Base-by-base conservation (phyloP, 2,797 vertebrate species). In the Buceros bicornis region DNA sequence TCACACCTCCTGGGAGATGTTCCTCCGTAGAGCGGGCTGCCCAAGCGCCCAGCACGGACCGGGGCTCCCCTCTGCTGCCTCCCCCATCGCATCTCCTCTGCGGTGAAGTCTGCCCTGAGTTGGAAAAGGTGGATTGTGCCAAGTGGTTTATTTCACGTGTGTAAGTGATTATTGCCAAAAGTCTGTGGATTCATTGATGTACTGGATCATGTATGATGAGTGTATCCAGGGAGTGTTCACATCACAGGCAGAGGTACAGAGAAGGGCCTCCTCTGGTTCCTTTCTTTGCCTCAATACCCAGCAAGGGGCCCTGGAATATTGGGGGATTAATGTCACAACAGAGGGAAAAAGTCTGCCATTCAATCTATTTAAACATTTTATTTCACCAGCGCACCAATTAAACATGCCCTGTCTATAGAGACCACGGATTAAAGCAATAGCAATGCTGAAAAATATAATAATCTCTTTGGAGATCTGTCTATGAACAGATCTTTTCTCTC, bases 371-470 rank as follows among this genome's bases (percentile, higher is more conserved):
- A 48, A 67, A 95, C 97, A 93, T 97, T 96, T 95, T 82, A 94
- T 95, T 97, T 93, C 97, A 96, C 88, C 87, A 90, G 95, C 60
- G 95, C 94, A 96, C 96, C 97, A 98, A 97, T 98, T 98, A 98
- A 96, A 97, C 83, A 86, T 74, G 67, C 95, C 89, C 70, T 93
- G 92, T 83, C 93, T 94, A 62, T 80, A 66, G 91, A 95, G 74
- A 70, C 79, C 93, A 62, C 0, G 60, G 95, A 96, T 95, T 94
- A 96, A 97, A 96, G 92, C 93, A 91, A 94, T 74, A 95, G 92
- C 67, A 87, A 82, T 0, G 48, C 78, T 81, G 80, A 95, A 83
- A 88, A 94, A 95, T 93, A 90, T 7, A 94, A 96, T 6, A 43
- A 92, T 92, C 82, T 95, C 97, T 96, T 93, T 97, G 95, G 89